phyloP scores from a whole-genome alignment of 1,140 invertebrate species.

The Octopus sinensis region DNA sequence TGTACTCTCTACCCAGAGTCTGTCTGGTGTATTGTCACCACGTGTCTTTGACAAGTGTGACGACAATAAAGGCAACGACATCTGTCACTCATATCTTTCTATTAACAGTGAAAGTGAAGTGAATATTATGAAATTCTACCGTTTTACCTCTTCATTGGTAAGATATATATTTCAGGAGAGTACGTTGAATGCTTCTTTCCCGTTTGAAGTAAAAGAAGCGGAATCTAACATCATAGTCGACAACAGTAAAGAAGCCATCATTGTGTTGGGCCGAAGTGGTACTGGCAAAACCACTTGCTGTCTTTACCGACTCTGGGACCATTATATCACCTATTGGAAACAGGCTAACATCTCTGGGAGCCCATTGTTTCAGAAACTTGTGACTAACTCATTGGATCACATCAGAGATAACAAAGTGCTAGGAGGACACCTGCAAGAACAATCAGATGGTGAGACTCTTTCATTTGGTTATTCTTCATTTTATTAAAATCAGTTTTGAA shows the following conservation, averaged over 20 bases:
- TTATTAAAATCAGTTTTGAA: no score
- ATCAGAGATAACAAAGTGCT: no score
- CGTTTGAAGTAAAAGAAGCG: conserved; percentile 50
- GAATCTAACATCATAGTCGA: conserved; percentile 52
- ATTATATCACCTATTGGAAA: conserved; percentile 46
- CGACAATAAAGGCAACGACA: no score
- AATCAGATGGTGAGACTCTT: no score
- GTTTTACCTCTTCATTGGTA: conserved; percentile 46
- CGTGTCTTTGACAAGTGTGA: no score
- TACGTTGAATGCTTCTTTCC: conserved; percentile 46
- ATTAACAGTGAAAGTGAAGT: no score
- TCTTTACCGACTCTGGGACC: conserved; percentile 48
- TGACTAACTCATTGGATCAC: no score
- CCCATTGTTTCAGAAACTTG: conserved; percentile 28
- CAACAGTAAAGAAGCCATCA: conserved; percentile 36
- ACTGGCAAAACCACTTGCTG: conserved; percentile 54
- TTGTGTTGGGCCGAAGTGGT: conserved; percentile 50
- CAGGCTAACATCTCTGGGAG: conserved; percentile 34
- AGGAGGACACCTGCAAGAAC: no score
- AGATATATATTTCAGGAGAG: conserved; percentile 38
- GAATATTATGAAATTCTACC: conserved; percentile 44
- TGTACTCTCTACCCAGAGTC: no score
- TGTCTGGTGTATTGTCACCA: no score
- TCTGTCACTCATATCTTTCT: no score
- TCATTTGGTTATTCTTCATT: no score